Conservation (phyloP, 2,888 invertebrate species). For the Spatulosminthurus flaviceps region DNA sequence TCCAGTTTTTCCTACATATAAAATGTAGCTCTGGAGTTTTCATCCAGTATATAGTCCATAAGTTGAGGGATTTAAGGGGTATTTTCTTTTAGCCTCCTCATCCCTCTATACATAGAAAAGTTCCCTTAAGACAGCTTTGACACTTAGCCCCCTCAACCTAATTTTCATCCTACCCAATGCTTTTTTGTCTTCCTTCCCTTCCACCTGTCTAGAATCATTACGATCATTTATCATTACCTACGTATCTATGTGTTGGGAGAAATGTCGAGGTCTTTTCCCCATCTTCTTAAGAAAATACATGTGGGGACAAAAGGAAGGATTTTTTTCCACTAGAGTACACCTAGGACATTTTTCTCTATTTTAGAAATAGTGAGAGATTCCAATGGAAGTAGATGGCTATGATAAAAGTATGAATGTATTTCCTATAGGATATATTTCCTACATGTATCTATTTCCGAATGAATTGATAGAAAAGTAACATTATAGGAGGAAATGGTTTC, state of each 20-base stretch:
- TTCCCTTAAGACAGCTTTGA: neutral
- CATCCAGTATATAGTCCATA: neutral
- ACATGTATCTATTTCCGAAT: too few species aligned
- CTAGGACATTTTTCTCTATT: too few species aligned
- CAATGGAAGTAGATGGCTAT: too few species aligned
- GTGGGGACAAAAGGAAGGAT: too few species aligned
- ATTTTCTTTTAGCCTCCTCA: neutral
- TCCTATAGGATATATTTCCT: too few species aligned
- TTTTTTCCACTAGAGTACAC: too few species aligned
- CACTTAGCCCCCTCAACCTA: neutral
- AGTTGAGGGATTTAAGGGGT: neutral
- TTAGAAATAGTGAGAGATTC: too few species aligned
- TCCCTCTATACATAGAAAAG: too few species aligned
- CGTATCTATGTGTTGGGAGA: neutral
- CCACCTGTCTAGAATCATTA: slow-evolving; percentile 25
- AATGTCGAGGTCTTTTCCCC: neutral
- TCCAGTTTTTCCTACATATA: neutral
- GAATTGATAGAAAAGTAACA: too few species aligned
- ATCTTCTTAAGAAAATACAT: too few species aligned
- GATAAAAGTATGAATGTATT: too few species aligned
- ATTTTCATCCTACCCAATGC: neutral
- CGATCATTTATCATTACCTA: slow-evolving; percentile 21
- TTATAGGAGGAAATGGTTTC: too few species aligned
- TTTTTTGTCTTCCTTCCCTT: slow-evolving; percentile 5
- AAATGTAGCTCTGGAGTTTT: neutral